Evolutionary conservation across 2,797 vertebrate genomes (phyloP), one percentile per base, ranked within the genome.

Genomic region (Spinus pinus): DNA sequence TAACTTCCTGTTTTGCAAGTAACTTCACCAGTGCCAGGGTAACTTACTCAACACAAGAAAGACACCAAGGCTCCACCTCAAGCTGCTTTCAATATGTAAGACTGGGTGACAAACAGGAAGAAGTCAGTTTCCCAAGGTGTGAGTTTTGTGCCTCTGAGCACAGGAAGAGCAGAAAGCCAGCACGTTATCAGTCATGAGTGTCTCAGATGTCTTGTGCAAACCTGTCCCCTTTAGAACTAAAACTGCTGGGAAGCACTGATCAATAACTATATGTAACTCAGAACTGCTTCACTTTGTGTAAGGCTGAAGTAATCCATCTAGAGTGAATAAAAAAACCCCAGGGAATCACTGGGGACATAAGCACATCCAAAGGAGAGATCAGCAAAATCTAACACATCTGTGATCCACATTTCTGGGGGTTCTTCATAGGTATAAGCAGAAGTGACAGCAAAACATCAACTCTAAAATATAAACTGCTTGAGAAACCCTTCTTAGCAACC

Each of bases 341-440:
- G 22, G 47, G n/a, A 72, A 72, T 61, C 77, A 5, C 2, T 39
- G 35, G 28, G 16, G 28, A 79, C 8, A 24, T 10, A 35, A 67
- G 21, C 30, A 82, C 19, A 78, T 28, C 25, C 41, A 64, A 89
- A 92, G 7, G 21, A 74, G 27, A 57, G 13, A 70, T 19, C 10
- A 54, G 37, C 22, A 80, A 89, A 77, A 81, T 27, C 46, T 53
- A 67, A 56, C 30, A 35, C 12, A 69, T 25, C 41, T 41, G 17
- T 58, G 24, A 73, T 56, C 19, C 37, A 71, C 1, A 1, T 31
- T 91, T 64, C 41, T 81, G 30, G 7, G 3, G 0, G 0, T 3
- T 58, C 62, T 47, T 35, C 57, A 57, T 10, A 56, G 19, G 15
- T 54, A n/a, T 28, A 81, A 78, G 30, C 12, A 66, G 69, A 91